Base-by-base conservation (phyloP, 2,888 invertebrate species). In the Xestia ashworthii region DNA sequence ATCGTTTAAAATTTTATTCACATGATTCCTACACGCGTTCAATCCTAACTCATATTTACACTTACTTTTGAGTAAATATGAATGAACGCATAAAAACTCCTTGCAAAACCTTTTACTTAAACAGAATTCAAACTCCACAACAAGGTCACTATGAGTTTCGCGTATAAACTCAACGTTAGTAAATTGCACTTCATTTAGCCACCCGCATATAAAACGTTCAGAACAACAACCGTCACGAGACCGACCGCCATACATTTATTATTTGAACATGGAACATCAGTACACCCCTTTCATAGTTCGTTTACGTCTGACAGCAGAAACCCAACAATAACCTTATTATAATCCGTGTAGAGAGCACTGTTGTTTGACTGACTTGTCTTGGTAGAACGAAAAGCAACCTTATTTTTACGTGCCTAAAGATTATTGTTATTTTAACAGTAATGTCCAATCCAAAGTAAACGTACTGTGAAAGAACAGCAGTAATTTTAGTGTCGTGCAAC, bases 111-210 rank as follows among this genome's bases (percentile, higher is more conserved):
- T 25, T 65, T 72, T 22, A 50, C 22, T 0, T n/a, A 46, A 48
- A 69, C 53, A 19, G 46, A 69, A 71, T 48, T 22, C 64, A 74
- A 68, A 69, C 53, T 38, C 41, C 83, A 64, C 53, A 53, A 48
- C 73, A 86, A 82, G 73, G 78, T 77, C 64, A 72, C 62, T 62
- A 41, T 65, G 41, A 65, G 53, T 69, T 44, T 58, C 25, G 32
- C 53, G 38, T 68, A 72, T 73, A 73, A 53, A 71, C n/a, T 77
- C 55, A 69, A 70, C 65, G 58, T 60, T 55, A 76, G 69, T 64
- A 83, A 84, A 86, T 84, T 80, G 71, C 74, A 76, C 84, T 84
- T 87, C 76, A 72, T 76, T 86, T 77, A 77, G 60, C 41, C n/a
- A n/a, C 16, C 71, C 71, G 80, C 76, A 76, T 74, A 71, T 69